Evolutionary conservation across 1,140 invertebrate genomes (phyloP).

Genomic region (Luehdorfia chinensis): DNA sequence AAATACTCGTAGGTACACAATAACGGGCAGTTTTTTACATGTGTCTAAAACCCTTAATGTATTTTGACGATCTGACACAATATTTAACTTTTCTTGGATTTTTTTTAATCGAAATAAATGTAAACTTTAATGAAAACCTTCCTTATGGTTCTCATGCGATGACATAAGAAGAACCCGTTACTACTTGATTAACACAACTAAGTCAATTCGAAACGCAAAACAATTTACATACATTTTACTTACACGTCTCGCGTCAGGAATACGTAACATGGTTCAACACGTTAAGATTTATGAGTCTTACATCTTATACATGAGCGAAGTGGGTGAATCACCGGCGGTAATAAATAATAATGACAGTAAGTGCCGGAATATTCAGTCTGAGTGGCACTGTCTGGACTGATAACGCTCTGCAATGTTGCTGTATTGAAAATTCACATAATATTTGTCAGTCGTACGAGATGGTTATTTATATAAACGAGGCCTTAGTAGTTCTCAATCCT

Average conservation of each 20-base stretch:
- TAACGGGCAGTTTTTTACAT: too few species aligned
- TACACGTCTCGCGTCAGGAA: neutral
- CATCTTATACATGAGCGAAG: neutral
- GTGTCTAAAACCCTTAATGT: too few species aligned
- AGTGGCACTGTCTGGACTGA: neutral
- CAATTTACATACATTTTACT: neutral
- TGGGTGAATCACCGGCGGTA: neutral
- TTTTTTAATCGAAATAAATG: too few species aligned
- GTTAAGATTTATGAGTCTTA: neutral
- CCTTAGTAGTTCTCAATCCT: too few species aligned
- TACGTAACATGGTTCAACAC: neutral
- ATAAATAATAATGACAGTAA: neutral
- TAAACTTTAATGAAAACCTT: too few species aligned
- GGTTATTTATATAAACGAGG: too few species aligned
- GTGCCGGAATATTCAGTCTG: neutral
- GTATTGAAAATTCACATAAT: too few species aligned
- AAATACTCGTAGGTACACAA: too few species aligned
- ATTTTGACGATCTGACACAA: too few species aligned
- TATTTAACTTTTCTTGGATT: too few species aligned
- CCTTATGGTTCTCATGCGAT: neutral
- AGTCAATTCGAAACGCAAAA: neutral
- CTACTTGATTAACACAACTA: neutral
- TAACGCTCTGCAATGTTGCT: too few species aligned
- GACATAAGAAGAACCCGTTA: conserved; percentile 7
- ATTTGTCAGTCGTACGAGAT: too few species aligned